Percentiles rank a stretch among this genome's conserved stretches.
phyloP scores from a whole-genome alignment of 1,140 invertebrate genomes.

The Homarus americanus region DNA sequence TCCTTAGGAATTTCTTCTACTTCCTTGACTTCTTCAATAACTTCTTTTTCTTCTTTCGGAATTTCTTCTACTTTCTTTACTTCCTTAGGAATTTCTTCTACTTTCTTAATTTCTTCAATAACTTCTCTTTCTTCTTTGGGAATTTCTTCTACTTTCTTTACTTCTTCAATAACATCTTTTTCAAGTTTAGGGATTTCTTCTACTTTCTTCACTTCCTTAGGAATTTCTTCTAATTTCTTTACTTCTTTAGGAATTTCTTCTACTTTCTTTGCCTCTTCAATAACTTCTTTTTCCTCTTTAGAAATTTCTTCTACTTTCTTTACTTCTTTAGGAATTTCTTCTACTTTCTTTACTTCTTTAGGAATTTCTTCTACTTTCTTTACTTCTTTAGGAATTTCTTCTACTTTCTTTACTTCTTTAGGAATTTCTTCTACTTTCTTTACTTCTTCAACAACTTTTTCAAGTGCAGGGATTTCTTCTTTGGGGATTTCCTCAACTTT shows the following conservation, averaged over 20 bases:
- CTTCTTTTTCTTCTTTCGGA: background rate
- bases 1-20: constrained; percentile 20
- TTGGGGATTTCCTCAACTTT: too few relatives aligned
- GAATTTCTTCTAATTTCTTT: background rate
- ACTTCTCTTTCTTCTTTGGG: background rate
- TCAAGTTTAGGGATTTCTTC: background rate
- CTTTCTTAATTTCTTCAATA: too few relatives aligned
- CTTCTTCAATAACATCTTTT: too few relatives aligned
- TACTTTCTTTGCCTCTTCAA: background rate
- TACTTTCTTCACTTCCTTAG: background rate
- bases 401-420: background rate
- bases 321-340: background rate
- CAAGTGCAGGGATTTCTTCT: too few relatives aligned
- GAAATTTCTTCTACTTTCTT: background rate
- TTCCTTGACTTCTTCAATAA: constrained; percentile 1
- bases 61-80: background rate
- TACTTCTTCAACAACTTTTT: too few relatives aligned
- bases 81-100: background rate
- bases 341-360: background rate
- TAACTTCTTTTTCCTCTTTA: constrained; percentile 6
- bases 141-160: background rate
- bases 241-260: background rate
- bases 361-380: background rate
- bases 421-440: background rate
- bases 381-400: background rate